Evolutionary conservation across 2,888 invertebrate species (phyloP), one percentile per base, ranked within the genome.

Genomic region (Emmelina monodactyla): DNA sequence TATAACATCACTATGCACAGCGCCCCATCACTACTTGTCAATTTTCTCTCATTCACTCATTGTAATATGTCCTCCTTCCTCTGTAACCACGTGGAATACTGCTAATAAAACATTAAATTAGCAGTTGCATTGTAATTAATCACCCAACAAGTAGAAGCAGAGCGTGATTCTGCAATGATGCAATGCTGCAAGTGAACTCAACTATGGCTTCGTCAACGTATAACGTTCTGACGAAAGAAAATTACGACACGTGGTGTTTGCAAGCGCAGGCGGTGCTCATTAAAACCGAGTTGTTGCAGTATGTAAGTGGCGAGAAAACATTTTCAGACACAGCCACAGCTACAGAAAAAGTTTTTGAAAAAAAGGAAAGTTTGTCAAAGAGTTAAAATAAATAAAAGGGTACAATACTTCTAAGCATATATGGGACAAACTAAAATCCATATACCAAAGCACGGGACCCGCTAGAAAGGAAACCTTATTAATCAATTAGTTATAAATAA

Each of bases 381-480:
- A 28, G n/a, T n/a, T 28, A 9, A 28, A 28, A 28, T n/a, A 28
- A 28, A 28, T 61, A 3, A 51, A 52, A 19, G 42, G 45, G 15
- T 64, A 55, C 37, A 35, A 30, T 7, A 42, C 41, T 14, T 50
- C 63, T 2, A 46, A 45, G 2, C 50, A 54, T 11, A 45, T 63
- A 16, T 70, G 65, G 68, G 9, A 40, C 3, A 64, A 52, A 37
- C 42, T 70, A 14, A 38, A 58, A 30, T 22, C 34, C 2, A 58
- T 58, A 14, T 59, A 58, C 34, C 51, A 60, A 40, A 64, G 61
- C n/a, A 50, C 49, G 31, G 62, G 62, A 2, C 62, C 62, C 1
- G 61, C 62, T 2, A 40, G 58, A 25, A 67, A 68, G 38, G 65
- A 63, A 1, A 63, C 55, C 2, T 38, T 68, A 4, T 70, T n/a